phyloP scores from a whole-genome alignment of 2,888 invertebrate genomes.

The Drosophila demipolita region DNA sequence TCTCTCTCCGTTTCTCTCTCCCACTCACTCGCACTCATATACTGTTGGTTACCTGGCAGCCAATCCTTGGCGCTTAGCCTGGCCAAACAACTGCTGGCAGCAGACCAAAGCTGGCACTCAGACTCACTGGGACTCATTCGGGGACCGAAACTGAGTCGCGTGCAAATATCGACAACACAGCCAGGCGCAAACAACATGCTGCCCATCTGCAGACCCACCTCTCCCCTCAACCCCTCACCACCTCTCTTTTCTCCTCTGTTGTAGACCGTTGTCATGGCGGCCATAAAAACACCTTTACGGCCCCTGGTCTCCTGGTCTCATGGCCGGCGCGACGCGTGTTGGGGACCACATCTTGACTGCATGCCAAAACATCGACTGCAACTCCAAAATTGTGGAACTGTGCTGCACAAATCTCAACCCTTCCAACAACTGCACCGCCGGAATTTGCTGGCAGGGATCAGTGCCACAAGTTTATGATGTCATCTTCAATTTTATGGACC shows the following conservation, averaged over 20 bases:
- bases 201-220: constrained; percentile 52
- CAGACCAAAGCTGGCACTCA: constrained; percentile 33
- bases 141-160: constrained; percentile 45
- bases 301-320: background rate
- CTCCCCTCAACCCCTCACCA: background rate
- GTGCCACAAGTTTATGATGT: constrained; percentile 69
- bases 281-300: constrained; percentile 77
- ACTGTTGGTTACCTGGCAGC: constrained; percentile 64
- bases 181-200: constrained; percentile 70
- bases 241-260: background rate
- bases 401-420: constrained; percentile 36
- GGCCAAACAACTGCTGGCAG: constrained; percentile 44
- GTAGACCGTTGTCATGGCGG: constrained; percentile 44
- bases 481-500: constrained; percentile 55
- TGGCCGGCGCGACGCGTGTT: constrained; percentile 26
- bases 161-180: constrained; percentile 74
- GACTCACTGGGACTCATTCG: constrained; percentile 28
- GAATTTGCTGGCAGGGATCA: constrained; percentile 14
- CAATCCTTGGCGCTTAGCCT: constrained; percentile 73
- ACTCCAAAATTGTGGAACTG: constrained; percentile 26
- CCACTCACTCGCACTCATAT: background rate
- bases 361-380: constrained; percentile 68
- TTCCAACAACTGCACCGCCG: background rate
- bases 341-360: constrained; percentile 73
- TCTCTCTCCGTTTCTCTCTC: background rate